A percentile compares a stretch with the other conserved stretches of the same genome.
phyloP scores from a whole-genome alignment of 2,113 vertebrate genomes.

The Synchiropus splendidus region DNA sequence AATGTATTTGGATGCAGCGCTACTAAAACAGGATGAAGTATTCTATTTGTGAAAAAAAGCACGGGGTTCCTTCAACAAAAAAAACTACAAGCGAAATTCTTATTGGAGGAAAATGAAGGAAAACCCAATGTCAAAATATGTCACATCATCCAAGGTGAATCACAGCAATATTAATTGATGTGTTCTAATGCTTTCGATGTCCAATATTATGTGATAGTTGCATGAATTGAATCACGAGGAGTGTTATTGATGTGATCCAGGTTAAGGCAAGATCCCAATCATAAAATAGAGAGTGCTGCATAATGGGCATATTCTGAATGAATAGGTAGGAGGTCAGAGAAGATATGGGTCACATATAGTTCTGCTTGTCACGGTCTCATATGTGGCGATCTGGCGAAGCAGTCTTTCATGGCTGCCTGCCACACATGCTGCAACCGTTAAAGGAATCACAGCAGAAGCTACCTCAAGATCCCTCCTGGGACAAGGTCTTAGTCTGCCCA shows the following conservation, averaged over 20 bases:
- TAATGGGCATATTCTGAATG: constrained; percentile 5
- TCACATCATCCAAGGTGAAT: too few relatives aligned
- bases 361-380: constrained; percentile 4
- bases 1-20: too few relatives aligned
- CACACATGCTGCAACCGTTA: constrained; percentile 44
- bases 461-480: constrained; percentile 20
- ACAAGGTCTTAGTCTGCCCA: constrained; percentile 39
- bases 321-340: constrained; percentile 22
- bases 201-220: constrained; percentile 4
- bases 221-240: too few relatives aligned
- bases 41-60: too few relatives aligned
- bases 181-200: neutral
- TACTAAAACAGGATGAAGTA: too few relatives aligned
- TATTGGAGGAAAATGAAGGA: too few relatives aligned
- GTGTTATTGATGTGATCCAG: constrained; percentile 17
- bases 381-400: constrained; percentile 3
- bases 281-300: constrained; percentile 7
- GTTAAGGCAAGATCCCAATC: constrained; percentile 16
- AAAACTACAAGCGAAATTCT: too few relatives aligned
- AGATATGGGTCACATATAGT: constrained; percentile 16
- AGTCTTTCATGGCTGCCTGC: constrained; percentile 26
- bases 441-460: constrained; percentile 20
- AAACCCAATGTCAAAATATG: too few relatives aligned
- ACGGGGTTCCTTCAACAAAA: too few relatives aligned
- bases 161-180: too few relatives aligned